Base-by-base conservation (phyloP, 2,113 vertebrate species). In the Martes martes region DNA sequence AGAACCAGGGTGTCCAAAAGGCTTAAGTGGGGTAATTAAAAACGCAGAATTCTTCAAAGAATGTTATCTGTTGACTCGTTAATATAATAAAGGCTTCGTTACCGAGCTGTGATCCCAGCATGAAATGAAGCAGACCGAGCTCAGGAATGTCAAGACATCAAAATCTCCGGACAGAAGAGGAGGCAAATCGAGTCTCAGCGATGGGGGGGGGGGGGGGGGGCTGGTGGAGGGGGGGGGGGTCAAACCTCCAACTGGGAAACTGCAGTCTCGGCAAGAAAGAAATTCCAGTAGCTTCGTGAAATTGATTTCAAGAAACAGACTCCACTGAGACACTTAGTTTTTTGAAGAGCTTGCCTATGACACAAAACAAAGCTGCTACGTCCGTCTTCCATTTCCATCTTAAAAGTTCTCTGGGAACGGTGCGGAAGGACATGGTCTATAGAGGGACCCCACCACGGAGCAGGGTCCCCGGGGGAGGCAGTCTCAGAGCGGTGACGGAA, bases 61-160 rank as follows among this genome's bases (percentile, higher is more conserved):
- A 88, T 24, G 1, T 90, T 18, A 93, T 96, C 82, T 94, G 90
- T 92, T 95, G 97, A 94, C 74, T 61, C 42, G 90, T 95, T 97
- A 96, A 92, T 82, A 98, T 89, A 93, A 98, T 81, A 96, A 97
- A 96, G 84, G 31, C 73, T 76, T 80, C 67, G 47, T 87, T 55
- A 89, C 97, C 50, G 92, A 85, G 92, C 96, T 96, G 87, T 69
- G 86, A 97, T 80, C 94, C 59, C 93, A 61, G 85, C 91, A 69
- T 81, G 98, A 97, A 92, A 97, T 23, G 93, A 92, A 95, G 90
- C 92, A 92, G 82, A 97, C 90, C 15, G 52, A 76, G 95, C 47
- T 96, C 81, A 97, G 94, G 91, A 98, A 94, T 78, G 98, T 89
- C 91, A 65, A 94, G 92, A 93, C 26, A 21, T 61, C 50, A 88